Evolutionary conservation across 1,140 invertebrate species (phyloP).

Genomic region (Caenorhabditis tropicalis): DNA sequence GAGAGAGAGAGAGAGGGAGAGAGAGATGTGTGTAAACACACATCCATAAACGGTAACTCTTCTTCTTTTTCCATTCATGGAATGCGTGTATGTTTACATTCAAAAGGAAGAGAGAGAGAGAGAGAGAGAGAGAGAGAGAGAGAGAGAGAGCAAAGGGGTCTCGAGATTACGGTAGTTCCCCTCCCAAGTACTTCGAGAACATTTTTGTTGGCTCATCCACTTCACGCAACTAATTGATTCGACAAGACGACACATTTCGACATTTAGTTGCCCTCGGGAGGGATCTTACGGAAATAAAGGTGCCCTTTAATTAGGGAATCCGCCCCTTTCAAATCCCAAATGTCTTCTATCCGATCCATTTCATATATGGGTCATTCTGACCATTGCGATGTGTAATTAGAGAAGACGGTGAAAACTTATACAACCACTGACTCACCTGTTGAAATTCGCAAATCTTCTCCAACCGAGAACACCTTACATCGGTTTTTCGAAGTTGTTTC

Average conservation of each 20-base stretch:
- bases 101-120: background rate
- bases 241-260: background rate
- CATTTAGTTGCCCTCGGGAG: too few species aligned
- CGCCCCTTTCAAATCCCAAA: too few species aligned
- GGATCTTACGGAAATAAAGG: too few species aligned
- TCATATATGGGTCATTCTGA: background rate
- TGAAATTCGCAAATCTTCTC: constrained; percentile 51
- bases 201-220: constrained; percentile 31
- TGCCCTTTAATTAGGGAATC: too few species aligned
- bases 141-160: background rate
- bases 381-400: constrained; percentile 9
- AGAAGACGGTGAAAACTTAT: constrained; percentile 14
- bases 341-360: too few species aligned
- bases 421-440: constrained; percentile 46
- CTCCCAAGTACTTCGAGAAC: constrained; percentile 1
- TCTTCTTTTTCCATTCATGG: background rate
- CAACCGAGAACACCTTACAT: constrained; percentile 17
- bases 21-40: background rate
- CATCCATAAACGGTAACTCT: background rate
- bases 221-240: background rate
- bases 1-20: too few species aligned
- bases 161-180: too few species aligned
- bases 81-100: background rate
- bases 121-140: too few species aligned
- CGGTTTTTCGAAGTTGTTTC: constrained; percentile 46